Conservation (phyloP, 2,797 vertebrate species). For the Rousettus madagascariensis region DNA sequence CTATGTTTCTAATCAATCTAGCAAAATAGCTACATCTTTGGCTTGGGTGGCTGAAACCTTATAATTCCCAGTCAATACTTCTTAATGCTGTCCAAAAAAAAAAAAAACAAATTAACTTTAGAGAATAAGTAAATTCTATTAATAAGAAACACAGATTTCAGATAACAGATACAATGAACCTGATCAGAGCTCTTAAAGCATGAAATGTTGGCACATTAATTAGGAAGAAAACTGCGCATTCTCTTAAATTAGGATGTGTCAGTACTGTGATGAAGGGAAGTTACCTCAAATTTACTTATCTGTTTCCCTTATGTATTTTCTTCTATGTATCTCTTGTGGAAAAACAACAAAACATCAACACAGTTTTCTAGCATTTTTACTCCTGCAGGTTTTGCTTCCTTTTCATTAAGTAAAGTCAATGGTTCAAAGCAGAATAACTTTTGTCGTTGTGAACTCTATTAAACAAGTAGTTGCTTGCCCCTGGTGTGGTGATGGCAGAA, state of each 20-base stretch:
- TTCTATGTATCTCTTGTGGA: neutral
- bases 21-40: neutral
- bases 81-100: neutral
- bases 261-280: neutral
- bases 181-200: neutral
- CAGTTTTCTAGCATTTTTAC: neutral
- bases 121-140: conserved; percentile 13
- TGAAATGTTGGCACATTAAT: neutral
- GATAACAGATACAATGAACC: neutral
- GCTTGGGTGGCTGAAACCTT: neutral
- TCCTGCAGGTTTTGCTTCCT: neutral
- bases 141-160: neutral
- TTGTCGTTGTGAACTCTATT: neutral
- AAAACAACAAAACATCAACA: neutral
- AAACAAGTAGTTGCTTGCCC: neutral
- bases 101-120: neutral
- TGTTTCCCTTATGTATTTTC: neutral
- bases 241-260: neutral
- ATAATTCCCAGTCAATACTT: neutral
- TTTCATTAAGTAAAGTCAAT: neutral
- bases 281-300: neutral
- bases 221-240: neutral
- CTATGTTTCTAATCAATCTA: neutral
- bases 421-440: neutral
- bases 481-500: neutral